These are phyloP conservation scores for Tursiops truncatus DNA, from an alignment of 2,113 vertebrate species.

Conservation along the genomic window DNA sequence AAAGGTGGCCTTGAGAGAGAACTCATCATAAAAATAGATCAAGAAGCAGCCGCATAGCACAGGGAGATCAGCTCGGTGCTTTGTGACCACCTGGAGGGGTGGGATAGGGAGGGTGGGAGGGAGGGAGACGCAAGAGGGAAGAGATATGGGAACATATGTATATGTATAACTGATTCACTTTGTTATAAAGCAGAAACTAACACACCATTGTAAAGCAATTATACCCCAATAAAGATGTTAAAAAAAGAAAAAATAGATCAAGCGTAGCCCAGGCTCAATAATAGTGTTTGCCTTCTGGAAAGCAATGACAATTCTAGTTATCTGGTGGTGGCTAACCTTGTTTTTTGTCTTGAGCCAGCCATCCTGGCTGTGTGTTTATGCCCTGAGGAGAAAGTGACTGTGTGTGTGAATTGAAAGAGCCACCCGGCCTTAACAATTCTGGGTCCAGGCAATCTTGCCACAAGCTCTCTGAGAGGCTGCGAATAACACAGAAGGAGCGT, in stretches of 20 bases:
- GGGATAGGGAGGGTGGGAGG: no score
- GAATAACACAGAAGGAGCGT: background rate
- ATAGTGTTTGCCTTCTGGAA: background rate
- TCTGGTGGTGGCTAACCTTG: background rate
- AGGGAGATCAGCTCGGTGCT: no score
- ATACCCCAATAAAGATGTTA: no score
- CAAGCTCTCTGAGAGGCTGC: background rate
- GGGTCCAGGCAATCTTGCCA: background rate
- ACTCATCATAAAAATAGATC: background rate
- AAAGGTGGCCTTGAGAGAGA: background rate
- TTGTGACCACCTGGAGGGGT: no score
- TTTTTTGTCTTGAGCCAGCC: background rate
- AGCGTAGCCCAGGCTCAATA: background rate
- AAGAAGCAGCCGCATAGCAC: background rate
- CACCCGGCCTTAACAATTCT: background rate
- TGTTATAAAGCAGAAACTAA: no score
- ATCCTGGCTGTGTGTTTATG: background rate
- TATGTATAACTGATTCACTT: no score
- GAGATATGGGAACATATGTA: no score
- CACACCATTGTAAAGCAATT: no score
- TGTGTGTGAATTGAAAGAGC: background rate
- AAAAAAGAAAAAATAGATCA: background rate
- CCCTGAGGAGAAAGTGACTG: background rate
- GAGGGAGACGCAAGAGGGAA: no score
- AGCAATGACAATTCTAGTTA: background rate